These are phyloP conservation scores for Adrianichthys oophorus DNA, from an alignment of 2,797 vertebrate genomes.

Conservation along the genomic window DNA sequence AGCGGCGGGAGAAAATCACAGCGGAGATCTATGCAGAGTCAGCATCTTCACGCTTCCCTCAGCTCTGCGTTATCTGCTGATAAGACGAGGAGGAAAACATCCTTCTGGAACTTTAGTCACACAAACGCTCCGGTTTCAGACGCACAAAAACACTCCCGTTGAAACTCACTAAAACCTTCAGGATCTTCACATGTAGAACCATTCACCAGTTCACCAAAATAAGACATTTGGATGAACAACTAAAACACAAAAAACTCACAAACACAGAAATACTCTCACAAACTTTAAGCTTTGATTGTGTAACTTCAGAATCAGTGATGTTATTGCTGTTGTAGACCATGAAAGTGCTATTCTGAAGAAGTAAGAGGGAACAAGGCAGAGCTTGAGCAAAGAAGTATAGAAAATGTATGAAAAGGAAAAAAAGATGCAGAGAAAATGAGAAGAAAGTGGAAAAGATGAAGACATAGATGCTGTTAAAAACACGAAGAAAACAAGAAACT, in stretches of 20 bases:
- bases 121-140: background rate
- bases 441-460: background rate
- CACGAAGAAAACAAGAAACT: too few relatives aligned
- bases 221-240: too few relatives aligned
- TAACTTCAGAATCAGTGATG: slow-evolving; percentile 28
- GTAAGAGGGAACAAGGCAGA: background rate
- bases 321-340: slow-evolving; percentile 41
- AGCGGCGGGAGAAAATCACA: slow-evolving; percentile 13
- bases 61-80: slow-evolving; percentile 4
- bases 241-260: too few relatives aligned
- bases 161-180: background rate
- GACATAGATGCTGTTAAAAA: too few relatives aligned
- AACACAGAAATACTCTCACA: too few relatives aligned
- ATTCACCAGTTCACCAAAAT: too few relatives aligned
- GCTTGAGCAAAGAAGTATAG: background rate
- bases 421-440: slow-evolving; percentile 2
- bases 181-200: background rate
- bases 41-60: slow-evolving; percentile 10
- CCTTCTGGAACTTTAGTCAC: background rate
- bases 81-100: slow-evolving; percentile 5
- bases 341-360: background rate
- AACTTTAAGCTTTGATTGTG: background rate
- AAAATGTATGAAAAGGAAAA: background rate
- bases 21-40: slow-evolving; percentile 16
- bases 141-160: background rate